These are phyloP conservation scores for Asarcornis scutulata DNA, from an alignment of 2,113 vertebrate species.

Conservation along the genomic window DNA sequence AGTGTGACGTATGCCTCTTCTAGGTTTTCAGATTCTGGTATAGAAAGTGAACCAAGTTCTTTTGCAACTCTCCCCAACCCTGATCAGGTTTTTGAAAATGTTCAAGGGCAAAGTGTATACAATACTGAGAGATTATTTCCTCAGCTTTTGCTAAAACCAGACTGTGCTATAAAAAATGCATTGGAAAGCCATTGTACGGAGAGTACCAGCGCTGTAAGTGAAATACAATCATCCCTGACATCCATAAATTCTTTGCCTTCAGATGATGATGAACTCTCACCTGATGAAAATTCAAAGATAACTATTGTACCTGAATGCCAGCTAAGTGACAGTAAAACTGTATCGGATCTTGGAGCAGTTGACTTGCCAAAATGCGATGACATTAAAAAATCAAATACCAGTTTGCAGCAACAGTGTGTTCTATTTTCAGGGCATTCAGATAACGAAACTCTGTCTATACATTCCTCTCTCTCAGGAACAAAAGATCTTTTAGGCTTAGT, in stretches of 20 bases:
- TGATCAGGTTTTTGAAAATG: constrained; percentile 72
- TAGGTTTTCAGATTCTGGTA: constrained; percentile 94
- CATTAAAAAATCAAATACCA: constrained; percentile 78
- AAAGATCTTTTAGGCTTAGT: constrained; percentile 62
- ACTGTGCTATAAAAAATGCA: constrained; percentile 75
- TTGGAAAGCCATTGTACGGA: constrained; percentile 85
- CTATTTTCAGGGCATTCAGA: constrained; percentile 79
- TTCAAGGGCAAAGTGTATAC: constrained; percentile 65
- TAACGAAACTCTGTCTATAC: constrained; percentile 46
- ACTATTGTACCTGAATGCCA: constrained; percentile 74
- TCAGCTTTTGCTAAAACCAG: constrained; percentile 80
- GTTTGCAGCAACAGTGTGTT: constrained; percentile 84
- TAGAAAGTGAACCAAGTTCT: constrained; percentile 96
- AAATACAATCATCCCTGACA: constrained; percentile 96
- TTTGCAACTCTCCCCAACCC: constrained; percentile 85
- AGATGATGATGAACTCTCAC: constrained; percentile 88
- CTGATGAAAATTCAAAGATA: constrained; percentile 84
- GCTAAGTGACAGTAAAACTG: constrained; percentile 76
- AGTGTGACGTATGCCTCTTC: constrained; percentile 84
- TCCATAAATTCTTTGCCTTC: constrained; percentile 97
- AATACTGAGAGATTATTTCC: constrained; percentile 79
- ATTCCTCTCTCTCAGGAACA: constrained; percentile 71
- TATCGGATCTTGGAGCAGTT: constrained; percentile 68
- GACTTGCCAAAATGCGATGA: constrained; percentile 74
- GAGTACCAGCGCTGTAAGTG: constrained; percentile 90